phyloP scores from a whole-genome alignment of 2,797 vertebrate species.

The Premnoplex brunnescens region DNA sequence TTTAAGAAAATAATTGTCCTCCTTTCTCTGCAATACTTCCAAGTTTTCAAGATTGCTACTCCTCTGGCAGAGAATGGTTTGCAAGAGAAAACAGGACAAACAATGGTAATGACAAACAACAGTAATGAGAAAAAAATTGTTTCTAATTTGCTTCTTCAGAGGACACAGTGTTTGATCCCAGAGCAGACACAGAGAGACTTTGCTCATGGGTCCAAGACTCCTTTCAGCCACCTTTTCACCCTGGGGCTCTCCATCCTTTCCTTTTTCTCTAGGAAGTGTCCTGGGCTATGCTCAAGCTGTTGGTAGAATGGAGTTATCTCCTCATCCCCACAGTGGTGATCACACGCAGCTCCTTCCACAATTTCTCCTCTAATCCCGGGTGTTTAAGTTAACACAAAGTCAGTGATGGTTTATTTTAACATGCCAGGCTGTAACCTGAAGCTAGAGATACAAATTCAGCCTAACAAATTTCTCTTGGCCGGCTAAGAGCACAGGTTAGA shows the following conservation, averaged over 20 bases:
- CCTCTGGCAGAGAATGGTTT: not conserved
- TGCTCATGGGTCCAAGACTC: not conserved
- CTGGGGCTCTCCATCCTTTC: not conserved
- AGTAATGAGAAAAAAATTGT: not conserved
- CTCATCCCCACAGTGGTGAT: not conserved
- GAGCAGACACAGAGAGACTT: not conserved
- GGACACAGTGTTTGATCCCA: not conserved
- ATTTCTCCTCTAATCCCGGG: not conserved
- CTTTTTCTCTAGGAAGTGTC: not conserved
- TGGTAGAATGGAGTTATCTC: not conserved
- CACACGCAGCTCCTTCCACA: not conserved
- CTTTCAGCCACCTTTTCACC: not conserved
- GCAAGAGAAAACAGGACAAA: not conserved
- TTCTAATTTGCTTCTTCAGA: not conserved
- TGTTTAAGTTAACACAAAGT: not conserved
- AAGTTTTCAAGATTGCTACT: not conserved
- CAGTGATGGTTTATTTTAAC: not conserved
- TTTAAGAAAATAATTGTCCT: not conserved
- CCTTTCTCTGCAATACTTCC: not conserved
- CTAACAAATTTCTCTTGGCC: slow-evolving; percentile 3
- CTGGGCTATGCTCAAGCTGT: not conserved
- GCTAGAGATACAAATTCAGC: slow-evolving; percentile 30
- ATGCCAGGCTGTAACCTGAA: not conserved
- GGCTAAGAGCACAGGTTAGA: slow-evolving; percentile 17
- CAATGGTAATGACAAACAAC: not conserved